These are phyloP conservation scores for Saccostrea cuccullata DNA, from an alignment of 1,140 invertebrate genomes.

Conservation along the genomic window DNA sequence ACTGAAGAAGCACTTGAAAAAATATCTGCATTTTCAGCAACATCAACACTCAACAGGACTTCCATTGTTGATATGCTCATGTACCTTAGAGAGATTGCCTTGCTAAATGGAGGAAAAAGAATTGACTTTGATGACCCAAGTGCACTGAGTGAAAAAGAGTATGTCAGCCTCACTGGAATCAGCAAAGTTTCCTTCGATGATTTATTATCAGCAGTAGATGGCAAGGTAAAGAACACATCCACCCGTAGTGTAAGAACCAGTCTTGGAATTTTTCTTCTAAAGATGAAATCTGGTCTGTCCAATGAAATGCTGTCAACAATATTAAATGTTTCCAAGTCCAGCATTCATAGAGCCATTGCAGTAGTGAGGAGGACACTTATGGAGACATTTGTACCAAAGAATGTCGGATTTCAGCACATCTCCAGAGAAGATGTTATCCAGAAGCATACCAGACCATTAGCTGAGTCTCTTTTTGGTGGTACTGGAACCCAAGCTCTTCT, in stretches of 20 bases:
- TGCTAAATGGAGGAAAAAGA: neutral
- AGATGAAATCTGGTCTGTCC: slow-evolving; percentile 42
- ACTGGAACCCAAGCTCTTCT: slow-evolving; percentile 38
- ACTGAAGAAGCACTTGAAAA: neutral
- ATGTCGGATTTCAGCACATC: neutral
- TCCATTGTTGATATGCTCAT: neutral
- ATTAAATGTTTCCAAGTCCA: slow-evolving; percentile 40
- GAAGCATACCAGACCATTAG: slow-evolving; percentile 47
- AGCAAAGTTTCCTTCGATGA: neutral
- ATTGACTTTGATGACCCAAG: neutral
- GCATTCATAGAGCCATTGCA: slow-evolving; percentile 27
- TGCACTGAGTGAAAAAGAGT: slow-evolving; percentile 23
- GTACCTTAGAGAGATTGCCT: neutral
- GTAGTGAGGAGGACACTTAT: slow-evolving; percentile 24
- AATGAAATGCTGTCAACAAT: slow-evolving; percentile 44
- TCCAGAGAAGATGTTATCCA: slow-evolving; percentile 29
- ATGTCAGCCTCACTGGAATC: slow-evolving; percentile 3
- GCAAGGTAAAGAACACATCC: slow-evolving; percentile 13
- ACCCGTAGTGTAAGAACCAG: slow-evolving; percentile 8
- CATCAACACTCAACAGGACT: neutral
- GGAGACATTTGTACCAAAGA: slow-evolving; percentile 25
- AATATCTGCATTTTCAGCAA: neutral
- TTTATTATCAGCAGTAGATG: neutral
- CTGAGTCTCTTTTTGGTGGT: slow-evolving; percentile 20
- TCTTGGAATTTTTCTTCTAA: slow-evolving; percentile 35